phyloP scores from a whole-genome alignment of 2,113 vertebrate species.

The Trogon melanurus region DNA sequence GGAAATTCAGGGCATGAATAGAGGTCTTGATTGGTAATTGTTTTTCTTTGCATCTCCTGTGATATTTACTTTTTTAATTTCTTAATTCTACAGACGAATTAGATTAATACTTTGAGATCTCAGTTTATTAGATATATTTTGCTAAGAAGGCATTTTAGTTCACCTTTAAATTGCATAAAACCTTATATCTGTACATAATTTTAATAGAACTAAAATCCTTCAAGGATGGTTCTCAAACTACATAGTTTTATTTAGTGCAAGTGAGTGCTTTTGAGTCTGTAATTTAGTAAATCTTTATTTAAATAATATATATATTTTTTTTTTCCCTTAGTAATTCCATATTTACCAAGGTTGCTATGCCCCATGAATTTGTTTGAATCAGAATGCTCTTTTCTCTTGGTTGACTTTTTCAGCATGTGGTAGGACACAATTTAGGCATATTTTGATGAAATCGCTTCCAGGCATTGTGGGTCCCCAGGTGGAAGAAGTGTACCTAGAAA shows the following conservation, averaged over 20 bases:
- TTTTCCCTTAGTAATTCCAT: constrained; percentile 28
- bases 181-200: background rate
- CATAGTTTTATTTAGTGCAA: constrained; percentile 42
- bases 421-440: background rate
- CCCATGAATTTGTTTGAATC: constrained; percentile 18
- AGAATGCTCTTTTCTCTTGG: constrained; percentile 5
- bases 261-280: constrained; percentile 41
- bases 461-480: background rate
- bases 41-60: background rate
- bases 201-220: constrained; percentile 61
- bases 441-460: background rate
- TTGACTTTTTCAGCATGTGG: background rate
- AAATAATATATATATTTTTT: constrained; percentile 40
- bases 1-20: constrained; percentile 14
- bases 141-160: constrained; percentile 24
- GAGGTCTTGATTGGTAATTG: background rate
- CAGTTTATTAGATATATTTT: constrained; percentile 59
- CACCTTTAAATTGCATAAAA: constrained; percentile 35
- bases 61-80: background rate
- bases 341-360: background rate
- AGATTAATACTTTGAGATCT: constrained; percentile 41
- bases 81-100: background rate
- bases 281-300: constrained; percentile 39
- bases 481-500: background rate
- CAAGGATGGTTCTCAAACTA: constrained; percentile 57